These are phyloP conservation scores for Cyprinus carpio DNA, from an alignment of 2,113 vertebrate species.

Conservation along the genomic window DNA sequence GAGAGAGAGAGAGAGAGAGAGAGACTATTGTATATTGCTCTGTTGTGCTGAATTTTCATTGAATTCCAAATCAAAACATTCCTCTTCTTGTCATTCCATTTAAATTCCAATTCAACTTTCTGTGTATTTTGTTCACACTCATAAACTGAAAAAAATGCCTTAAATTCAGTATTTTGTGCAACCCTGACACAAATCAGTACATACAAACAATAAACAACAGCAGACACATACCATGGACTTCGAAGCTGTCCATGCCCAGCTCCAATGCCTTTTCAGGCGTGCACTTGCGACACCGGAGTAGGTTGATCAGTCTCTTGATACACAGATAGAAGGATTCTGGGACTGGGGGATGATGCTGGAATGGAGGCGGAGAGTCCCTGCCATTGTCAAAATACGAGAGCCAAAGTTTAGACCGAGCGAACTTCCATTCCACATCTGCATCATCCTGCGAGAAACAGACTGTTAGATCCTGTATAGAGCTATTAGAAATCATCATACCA, in stretches of 20 bases:
- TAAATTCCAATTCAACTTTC: too few relatives aligned
- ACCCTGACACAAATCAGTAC: not conserved
- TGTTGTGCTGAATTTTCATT: too few relatives aligned
- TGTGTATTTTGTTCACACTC: too few relatives aligned
- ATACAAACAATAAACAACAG: not conserved
- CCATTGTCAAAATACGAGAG: conserved; percentile 88
- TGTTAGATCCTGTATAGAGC: not conserved
- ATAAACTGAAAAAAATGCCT: too few relatives aligned
- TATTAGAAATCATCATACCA: not conserved
- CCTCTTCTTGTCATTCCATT: too few relatives aligned
- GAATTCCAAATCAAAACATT: too few relatives aligned
- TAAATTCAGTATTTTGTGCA: too few relatives aligned
- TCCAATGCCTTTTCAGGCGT: conserved; percentile 82
- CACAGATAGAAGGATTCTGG: conserved; percentile 86
- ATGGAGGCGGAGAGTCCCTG: conserved; percentile 86
- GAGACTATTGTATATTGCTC: too few relatives aligned
- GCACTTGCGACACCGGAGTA: conserved; percentile 79
- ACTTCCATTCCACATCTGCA: conserved; percentile 90
- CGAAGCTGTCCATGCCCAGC: conserved; percentile 83
- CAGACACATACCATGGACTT: conserved; percentile 81
- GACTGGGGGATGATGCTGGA: conserved; percentile 88
- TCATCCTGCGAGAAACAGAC: conserved; percentile 76
- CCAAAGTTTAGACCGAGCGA: conserved; percentile 89
- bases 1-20: too few relatives aligned
- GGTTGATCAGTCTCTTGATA: conserved; percentile 76